Percentiles rank a stretch among this genome's conserved stretches.
Conservation (phyloP, 2,113 vertebrate species). For the Rhizomys pruinosus region DNA sequence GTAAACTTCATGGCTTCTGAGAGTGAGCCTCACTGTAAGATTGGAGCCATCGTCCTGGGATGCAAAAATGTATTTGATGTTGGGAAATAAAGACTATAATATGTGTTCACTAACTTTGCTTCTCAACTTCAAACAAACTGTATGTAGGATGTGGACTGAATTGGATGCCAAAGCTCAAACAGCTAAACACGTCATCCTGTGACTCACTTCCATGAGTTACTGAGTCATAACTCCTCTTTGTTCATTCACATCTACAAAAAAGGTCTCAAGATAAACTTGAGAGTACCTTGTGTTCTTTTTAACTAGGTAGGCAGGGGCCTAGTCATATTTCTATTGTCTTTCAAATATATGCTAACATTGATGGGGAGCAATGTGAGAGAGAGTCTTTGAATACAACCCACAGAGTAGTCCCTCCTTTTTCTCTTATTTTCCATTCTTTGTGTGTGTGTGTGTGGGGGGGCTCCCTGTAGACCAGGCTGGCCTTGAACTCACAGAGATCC, state of each 20-base stretch:
- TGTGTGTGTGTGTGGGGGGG: too few relatives aligned
- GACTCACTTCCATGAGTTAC: conserved; percentile 83
- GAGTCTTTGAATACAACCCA: background rate
- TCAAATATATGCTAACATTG: background rate
- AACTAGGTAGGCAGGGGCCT: conserved; percentile 1
- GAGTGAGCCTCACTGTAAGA: background rate
- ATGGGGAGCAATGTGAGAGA: background rate
- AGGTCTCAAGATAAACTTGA: conserved; percentile 62
- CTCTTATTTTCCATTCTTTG: conserved; percentile 39
- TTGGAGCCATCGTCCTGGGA: background rate
- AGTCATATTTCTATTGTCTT: conserved; percentile 1
- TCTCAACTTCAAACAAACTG: conserved; percentile 53
- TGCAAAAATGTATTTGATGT: conserved; percentile 34
- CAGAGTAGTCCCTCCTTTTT: background rate
- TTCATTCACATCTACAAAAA: conserved; percentile 52
- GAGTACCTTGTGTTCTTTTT: conserved; percentile 53
- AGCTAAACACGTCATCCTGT: conserved; percentile 56
- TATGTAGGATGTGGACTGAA: conserved; percentile 50
- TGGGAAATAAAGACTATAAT: conserved; percentile 29
- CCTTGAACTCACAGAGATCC: too few relatives aligned
- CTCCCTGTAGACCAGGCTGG: too few relatives aligned
- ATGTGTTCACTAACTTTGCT: conserved; percentile 58
- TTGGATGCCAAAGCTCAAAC: conserved; percentile 60
- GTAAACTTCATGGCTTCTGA: conserved; percentile 21
- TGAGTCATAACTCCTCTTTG: conserved; percentile 81